phyloP scores from a whole-genome alignment of 2,113 vertebrate genomes.

The Ellobius talpinus region DNA sequence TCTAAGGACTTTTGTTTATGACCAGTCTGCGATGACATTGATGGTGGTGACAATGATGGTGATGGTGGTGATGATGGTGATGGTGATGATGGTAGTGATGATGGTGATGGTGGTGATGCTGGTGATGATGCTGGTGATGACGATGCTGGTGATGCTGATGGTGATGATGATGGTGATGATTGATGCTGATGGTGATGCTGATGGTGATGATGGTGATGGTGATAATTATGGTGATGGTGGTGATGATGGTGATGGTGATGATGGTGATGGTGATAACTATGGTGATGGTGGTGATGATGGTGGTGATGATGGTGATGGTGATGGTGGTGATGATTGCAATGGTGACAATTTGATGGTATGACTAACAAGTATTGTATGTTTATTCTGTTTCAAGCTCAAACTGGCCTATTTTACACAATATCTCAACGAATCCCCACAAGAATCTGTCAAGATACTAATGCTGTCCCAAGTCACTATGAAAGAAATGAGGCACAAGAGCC shows the following conservation, averaged over 20 bases:
- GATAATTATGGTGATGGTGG: accelerated
- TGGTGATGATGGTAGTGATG: accelerated
- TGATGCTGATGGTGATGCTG: accelerated
- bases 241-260: accelerated
- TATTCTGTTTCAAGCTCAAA: background rate
- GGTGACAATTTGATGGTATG: background rate
- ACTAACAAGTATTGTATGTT: background rate
- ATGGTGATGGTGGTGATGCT: accelerated
- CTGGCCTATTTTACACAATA: background rate
- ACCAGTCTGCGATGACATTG: no score
- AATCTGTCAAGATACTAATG: accelerated
- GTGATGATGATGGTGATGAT: no score
- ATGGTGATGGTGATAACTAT: accelerated
- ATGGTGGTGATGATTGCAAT: accelerated
- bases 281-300: accelerated
- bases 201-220: accelerated
- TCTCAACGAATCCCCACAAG: background rate
- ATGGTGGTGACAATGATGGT: no score
- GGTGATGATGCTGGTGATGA: background rate
- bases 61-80: accelerated
- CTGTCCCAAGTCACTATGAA: background rate
- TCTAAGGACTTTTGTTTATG: background rate
- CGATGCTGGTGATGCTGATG: accelerated
- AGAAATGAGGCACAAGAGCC: background rate
- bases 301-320: accelerated